These are phyloP conservation scores for Phalacrocorax brasilianus DNA, from an alignment of 2,113 vertebrate genomes.

Conservation along the genomic window DNA sequence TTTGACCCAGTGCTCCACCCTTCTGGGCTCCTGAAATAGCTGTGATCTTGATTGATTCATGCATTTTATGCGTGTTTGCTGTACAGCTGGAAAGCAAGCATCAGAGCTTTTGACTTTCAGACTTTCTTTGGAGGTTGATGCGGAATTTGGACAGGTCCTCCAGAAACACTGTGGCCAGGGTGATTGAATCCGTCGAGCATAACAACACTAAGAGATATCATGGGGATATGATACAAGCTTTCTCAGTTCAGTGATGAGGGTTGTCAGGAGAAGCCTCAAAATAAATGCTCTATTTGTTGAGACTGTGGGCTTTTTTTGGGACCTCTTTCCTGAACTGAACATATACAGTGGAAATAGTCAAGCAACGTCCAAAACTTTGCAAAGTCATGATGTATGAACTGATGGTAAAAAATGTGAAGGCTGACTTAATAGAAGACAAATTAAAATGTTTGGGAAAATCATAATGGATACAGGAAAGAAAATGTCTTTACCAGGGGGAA, in stretches of 20 bases:
- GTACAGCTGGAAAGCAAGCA: not conserved
- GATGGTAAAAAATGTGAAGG: not conserved
- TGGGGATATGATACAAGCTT: not conserved
- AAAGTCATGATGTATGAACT: not conserved
- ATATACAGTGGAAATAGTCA: not conserved
- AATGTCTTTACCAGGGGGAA: not conserved
- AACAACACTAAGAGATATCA: not conserved
- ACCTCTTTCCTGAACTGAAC: not conserved
- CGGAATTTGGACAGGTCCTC: not conserved
- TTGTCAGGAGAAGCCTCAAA: conserved; percentile 18
- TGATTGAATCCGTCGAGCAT: conserved; percentile 5
- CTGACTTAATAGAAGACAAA: not conserved
- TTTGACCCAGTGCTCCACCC: not conserved
- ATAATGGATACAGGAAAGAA: not conserved
- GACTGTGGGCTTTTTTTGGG: not conserved
- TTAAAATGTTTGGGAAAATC: not conserved
- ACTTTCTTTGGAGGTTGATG: not conserved
- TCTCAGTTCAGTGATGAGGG: not conserved
- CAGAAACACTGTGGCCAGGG: not conserved
- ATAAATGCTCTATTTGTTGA: not conserved
- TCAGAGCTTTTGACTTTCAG: not conserved
- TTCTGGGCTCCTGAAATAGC: not conserved
- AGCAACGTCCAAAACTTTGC: not conserved
- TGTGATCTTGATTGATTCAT: not conserved
- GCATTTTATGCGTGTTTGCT: not conserved